These are phyloP conservation scores for Leptinotarsa lineolata DNA, from an alignment of 1,140 invertebrate species.

Conservation along the genomic window DNA sequence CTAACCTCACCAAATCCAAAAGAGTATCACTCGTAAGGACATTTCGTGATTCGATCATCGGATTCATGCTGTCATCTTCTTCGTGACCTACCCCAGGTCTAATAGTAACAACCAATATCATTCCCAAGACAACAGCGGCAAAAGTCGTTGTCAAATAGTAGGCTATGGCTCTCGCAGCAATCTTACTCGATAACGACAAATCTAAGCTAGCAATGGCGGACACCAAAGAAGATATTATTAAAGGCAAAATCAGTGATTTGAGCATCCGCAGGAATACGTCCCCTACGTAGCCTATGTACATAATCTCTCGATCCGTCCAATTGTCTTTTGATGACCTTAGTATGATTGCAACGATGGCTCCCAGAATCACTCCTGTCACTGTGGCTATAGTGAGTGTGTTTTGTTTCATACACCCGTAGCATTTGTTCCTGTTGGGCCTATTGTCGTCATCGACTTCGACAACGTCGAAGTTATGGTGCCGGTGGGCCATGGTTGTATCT, in stretches of 20 bases:
- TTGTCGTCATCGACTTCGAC: conserved; percentile 22
- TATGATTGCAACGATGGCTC: conserved; percentile 67
- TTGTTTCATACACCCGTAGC: conserved; percentile 33
- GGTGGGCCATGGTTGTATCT: conserved; percentile 27
- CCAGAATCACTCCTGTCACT: conserved; percentile 67
- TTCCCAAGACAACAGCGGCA: conserved; percentile 73
- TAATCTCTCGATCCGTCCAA: conserved; percentile 64
- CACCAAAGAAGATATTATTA: conserved; percentile 75
- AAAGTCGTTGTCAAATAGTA: conserved; percentile 81
- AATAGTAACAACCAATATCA: conserved; percentile 72
- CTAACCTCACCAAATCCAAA: conserved; percentile 75
- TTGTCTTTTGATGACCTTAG: conserved; percentile 56
- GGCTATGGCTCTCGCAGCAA: conserved; percentile 68
- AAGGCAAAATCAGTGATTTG: conserved; percentile 74
- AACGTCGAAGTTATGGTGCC: conserved; percentile 41
- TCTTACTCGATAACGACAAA: conserved; percentile 67
- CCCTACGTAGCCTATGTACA: conserved; percentile 71
- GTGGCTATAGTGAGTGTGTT: conserved; percentile 74
- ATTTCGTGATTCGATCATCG: conserved; percentile 53
- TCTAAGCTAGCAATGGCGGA: conserved; percentile 74
- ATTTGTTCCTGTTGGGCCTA: conserved; percentile 37
- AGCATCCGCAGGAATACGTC: conserved; percentile 76
- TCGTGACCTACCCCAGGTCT: conserved; percentile 65
- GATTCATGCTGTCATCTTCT: conserved; percentile 33
- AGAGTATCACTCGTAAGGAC: conserved; percentile 83